These are phyloP conservation scores for Luffia ferchaultella DNA, from an alignment of 2,888 invertebrate species.

Conservation along the genomic window DNA sequence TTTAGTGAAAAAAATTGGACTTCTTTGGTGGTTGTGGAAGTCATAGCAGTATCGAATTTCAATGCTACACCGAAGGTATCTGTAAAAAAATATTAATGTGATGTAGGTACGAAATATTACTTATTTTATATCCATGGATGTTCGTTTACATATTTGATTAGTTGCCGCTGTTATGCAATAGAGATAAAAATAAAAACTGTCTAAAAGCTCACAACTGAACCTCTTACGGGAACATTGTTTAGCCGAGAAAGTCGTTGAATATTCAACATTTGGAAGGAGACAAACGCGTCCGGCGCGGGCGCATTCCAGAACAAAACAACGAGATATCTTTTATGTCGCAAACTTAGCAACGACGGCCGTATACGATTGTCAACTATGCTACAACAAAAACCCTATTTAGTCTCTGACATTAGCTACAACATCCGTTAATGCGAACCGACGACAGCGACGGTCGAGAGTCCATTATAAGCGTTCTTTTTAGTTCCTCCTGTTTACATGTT, in stretches of 20 bases:
- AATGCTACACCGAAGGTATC: too few species aligned
- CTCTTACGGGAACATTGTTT: slow-evolving; percentile 16
- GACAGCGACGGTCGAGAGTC: not conserved
- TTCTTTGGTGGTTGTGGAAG: too few species aligned
- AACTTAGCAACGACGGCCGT: not conserved
- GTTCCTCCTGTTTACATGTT: not conserved
- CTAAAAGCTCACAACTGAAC: not conserved
- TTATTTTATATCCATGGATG: too few species aligned
- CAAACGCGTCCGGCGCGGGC: slow-evolving; percentile 1
- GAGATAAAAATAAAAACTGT: not conserved
- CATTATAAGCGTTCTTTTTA: not conserved
- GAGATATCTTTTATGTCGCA: not conserved
- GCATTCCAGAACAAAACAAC: not conserved
- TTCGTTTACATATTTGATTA: too few species aligned
- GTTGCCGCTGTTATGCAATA: not conserved
- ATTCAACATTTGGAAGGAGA: slow-evolving; percentile 25
- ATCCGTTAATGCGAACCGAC: not conserved
- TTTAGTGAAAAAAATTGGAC: too few species aligned
- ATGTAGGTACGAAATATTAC: too few species aligned
- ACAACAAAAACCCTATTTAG: not conserved
- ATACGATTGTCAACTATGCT: not conserved
- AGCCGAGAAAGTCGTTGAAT: slow-evolving; percentile 40
- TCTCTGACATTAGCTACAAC: not conserved
- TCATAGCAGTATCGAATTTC: too few species aligned
- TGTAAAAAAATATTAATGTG: too few species aligned